Evolutionary conservation across 2,113 vertebrate genomes (phyloP).

Genomic region (Propithecus coquereli): DNA sequence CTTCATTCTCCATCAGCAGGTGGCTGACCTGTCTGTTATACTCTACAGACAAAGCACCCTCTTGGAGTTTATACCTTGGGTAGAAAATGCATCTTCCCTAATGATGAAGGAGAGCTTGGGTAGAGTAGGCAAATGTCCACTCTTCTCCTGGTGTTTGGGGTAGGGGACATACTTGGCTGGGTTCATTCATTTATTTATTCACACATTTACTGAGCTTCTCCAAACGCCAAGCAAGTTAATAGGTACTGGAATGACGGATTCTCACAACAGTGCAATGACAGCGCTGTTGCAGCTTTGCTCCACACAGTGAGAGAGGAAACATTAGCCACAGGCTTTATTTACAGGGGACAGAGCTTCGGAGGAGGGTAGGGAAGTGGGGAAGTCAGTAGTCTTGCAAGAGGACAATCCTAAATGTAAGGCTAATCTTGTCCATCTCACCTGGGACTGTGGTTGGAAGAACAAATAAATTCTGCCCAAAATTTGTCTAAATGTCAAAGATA

Average conservation of each 20-base stretch:
- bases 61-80: not conserved
- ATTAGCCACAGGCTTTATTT: not conserved
- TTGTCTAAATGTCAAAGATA: not conserved
- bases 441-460: not conserved
- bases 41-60: not conserved
- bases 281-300: not conserved
- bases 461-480: not conserved
- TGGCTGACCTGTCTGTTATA: not conserved
- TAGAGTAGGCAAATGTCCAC: not conserved
- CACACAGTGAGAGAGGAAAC: not conserved
- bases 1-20: not conserved
- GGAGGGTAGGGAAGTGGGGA: no score
- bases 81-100: not conserved
- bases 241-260: not conserved
- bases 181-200: slow-evolving; percentile 27
- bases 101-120: not conserved
- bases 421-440: not conserved
- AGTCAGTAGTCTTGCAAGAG: not conserved
- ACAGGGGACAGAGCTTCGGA: not conserved
- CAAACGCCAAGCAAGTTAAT: not conserved
- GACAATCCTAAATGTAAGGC: not conserved
- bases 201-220: not conserved
- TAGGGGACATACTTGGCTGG: not conserved
- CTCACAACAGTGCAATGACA: not conserved
- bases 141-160: not conserved